These are phyloP conservation scores for Pogonocichla stellata DNA, from an alignment of 2,113 vertebrate species.

Conservation along the genomic window DNA sequence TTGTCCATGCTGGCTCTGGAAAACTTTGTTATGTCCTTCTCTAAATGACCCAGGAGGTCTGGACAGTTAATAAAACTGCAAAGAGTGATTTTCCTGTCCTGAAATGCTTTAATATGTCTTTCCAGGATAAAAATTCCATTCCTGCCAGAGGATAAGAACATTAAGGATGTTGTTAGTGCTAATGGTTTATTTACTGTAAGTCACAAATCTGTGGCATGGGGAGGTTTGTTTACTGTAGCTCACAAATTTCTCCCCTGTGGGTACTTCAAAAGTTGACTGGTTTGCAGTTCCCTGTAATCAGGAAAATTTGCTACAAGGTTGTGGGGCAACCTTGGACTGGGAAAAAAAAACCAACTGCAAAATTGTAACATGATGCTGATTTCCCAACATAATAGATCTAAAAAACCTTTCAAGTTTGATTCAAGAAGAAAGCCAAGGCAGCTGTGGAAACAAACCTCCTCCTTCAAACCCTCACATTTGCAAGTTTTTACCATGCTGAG, in stretches of 20 bases:
- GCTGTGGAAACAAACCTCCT: not conserved
- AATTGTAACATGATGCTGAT: not conserved
- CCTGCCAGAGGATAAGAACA: constrained; percentile 11
- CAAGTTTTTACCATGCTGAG: not conserved
- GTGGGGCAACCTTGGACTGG: not conserved
- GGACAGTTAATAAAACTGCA: not conserved
- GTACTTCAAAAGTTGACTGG: not conserved
- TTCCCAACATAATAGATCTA: not conserved
- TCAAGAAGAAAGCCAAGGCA: not conserved
- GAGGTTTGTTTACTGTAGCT: constrained; percentile 12
- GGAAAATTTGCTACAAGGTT: not conserved
- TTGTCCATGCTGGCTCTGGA: not conserved
- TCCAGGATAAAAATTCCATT: constrained; percentile 37
- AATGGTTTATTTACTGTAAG: constrained; percentile 31
- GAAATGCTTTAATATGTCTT: not conserved
- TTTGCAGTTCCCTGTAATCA: not conserved
- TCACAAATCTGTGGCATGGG: not conserved
- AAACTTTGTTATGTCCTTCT: not conserved
- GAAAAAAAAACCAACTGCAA: not conserved
- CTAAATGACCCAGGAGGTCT: not conserved
- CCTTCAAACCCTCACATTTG: not conserved
- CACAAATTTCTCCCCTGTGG: not conserved
- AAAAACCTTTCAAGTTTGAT: not conserved
- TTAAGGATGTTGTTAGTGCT: not conserved
- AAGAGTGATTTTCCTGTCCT: not conserved